Base-by-base conservation (phyloP, 2,888 invertebrate species). In the Agriopis marginaria region DNA sequence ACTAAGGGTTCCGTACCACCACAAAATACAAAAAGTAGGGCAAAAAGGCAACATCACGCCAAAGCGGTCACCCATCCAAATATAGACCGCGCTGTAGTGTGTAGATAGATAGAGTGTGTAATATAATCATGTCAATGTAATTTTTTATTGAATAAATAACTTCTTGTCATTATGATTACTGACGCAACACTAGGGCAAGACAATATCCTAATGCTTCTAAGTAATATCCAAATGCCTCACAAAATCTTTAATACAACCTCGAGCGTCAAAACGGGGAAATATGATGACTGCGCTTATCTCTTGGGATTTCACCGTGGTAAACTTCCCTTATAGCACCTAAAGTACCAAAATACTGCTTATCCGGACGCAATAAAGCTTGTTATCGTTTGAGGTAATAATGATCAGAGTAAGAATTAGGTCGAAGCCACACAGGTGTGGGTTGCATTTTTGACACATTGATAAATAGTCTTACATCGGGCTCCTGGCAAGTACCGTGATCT, bases 371-470 rank as follows among this genome's bases (percentile, higher is more conserved):
- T 66, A 82, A 68, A 72, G 77, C 65, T n/a, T 9, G 68, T 72
- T 79, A 82, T 79, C 4, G 42, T 3, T 39, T 73, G 64, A 7
- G 51, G 7, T 77, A 76, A 75, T 71, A 68, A 72, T 73, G 74
- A 74, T 79, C 75, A 68, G 67, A 69, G 75, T 74, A 76, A 75
- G 81, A 88, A 87, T 83, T 85, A 85, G 87, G 86, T 83, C 84
- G 81, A 64, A 71, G 68, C 49, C 68, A 78, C 82, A 82, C 86
- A 86, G 86, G 86, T 87, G 83, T 81, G 76, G 61, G 75, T 72
- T 84, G 84, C 82, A 84, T 83, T 81, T 85, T 81, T 81, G 88
- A 85, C 86, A 78, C 82, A 77, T 82, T 87, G 87, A 88, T 86
- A 82, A 86, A 87, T 84, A 79, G 75, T 66, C 73, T 75, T 78